A percentile compares a stretch with the other conserved stretches of the same genome.
phyloP scores from a whole-genome alignment of 2,888 invertebrate species.

The Dioctria linearis region DNA sequence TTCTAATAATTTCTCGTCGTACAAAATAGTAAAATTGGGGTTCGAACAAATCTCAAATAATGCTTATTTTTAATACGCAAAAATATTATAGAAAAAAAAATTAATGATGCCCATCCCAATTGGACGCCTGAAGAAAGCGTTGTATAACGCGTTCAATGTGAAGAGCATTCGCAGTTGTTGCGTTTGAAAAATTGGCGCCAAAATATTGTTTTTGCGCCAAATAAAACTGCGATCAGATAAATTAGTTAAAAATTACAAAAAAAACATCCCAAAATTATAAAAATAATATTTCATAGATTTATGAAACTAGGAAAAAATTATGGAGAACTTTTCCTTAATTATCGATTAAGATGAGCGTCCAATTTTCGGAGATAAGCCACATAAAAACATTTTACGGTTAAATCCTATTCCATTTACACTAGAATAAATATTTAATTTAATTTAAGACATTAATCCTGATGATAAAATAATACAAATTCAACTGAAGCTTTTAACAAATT shows the following conservation, averaged over 20 bases:
- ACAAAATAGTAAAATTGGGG: too few species aligned
- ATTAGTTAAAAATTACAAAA: background rate
- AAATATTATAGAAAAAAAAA: too few species aligned
- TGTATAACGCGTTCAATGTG: background rate
- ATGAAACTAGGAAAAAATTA: background rate
- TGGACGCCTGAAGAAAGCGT: background rate
- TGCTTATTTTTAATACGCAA: too few species aligned
- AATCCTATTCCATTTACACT: background rate
- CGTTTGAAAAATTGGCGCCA: constrained; percentile 13
- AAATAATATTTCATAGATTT: background rate
- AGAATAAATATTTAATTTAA: too few species aligned
- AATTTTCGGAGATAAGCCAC: background rate
- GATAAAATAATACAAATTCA: background rate
- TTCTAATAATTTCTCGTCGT: too few species aligned
- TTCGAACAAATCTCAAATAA: too few species aligned
- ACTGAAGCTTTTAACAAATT: background rate
- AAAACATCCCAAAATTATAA: background rate
- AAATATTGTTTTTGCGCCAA: background rate
- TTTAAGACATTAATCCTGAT: background rate
- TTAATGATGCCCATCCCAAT: background rate
- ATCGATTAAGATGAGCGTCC: constrained; percentile 5
- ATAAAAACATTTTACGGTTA: background rate
- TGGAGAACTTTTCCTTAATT: constrained; percentile 8
- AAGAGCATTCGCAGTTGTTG: background rate
- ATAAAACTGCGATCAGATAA: background rate